These are phyloP conservation scores for Pogonophryne albipinna DNA, from an alignment of 2,797 vertebrate genomes.

Conservation along the genomic window DNA sequence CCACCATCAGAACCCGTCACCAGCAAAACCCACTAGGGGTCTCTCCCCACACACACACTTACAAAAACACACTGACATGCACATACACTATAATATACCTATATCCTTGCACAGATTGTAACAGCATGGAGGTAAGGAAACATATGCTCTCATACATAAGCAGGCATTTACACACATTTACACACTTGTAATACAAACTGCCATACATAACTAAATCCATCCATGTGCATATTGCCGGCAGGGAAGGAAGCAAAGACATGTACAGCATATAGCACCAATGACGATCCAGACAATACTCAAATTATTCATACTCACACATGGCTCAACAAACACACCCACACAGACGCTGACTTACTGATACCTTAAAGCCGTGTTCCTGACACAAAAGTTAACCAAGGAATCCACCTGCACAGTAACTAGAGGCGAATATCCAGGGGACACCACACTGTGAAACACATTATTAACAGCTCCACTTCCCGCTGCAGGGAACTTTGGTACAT, in stretches of 20 bases:
- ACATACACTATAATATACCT: background rate
- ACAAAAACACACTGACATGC: constrained; percentile 1
- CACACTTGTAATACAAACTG: constrained; percentile 17
- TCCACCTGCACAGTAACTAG: constrained; percentile 58
- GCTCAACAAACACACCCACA: constrained; percentile 20
- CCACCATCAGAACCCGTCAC: constrained; percentile 56
- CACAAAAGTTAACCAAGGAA: constrained; percentile 58
- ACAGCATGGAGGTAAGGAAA: constrained; percentile 13
- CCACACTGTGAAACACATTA: constrained; percentile 68
- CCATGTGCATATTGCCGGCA: constrained; percentile 14
- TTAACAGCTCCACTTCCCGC: constrained; percentile 63
- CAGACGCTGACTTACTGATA: constrained; percentile 16
- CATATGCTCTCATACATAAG: constrained; percentile 32
- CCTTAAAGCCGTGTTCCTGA: constrained; percentile 30
- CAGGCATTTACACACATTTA: background rate
- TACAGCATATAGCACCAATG: constrained; percentile 29
- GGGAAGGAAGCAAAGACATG: constrained; percentile 36
- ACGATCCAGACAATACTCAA: constrained; percentile 26
- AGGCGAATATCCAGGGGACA: constrained; percentile 67
- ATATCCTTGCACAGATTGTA: background rate
- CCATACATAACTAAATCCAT: constrained; percentile 31
- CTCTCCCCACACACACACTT: background rate
- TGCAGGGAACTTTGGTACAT: constrained; percentile 32
- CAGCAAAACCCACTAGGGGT: constrained; percentile 33
- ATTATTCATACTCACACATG: constrained; percentile 38